A percentile compares a stretch with the other conserved stretches of the same genome.
Conservation (phyloP, 1,140 invertebrate species). For the Sminthurides bifidus region DNA sequence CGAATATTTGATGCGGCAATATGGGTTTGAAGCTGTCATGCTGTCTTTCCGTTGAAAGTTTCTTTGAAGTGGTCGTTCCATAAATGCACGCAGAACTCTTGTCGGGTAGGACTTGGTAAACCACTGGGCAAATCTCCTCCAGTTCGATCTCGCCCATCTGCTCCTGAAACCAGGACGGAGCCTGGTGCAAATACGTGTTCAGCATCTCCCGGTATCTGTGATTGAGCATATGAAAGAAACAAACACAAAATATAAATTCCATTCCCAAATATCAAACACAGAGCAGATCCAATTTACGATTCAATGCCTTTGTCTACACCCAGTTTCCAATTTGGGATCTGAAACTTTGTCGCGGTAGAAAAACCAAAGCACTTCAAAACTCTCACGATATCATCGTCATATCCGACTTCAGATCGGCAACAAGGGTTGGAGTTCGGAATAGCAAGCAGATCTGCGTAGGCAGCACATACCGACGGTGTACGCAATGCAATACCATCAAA, state of each 20-base stretch:
- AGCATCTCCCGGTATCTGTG: slow-evolving; percentile 30
- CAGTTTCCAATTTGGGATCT: background rate
- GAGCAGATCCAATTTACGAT: background rate
- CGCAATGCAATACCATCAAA: too few species aligned
- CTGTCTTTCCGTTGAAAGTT: slow-evolving; percentile 13
- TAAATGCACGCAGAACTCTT: slow-evolving; percentile 23
- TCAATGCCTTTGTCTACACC: background rate
- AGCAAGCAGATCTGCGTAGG: too few species aligned
- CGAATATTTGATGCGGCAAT: slow-evolving; percentile 29
- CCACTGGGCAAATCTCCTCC: slow-evolving; percentile 28
- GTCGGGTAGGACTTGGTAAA: slow-evolving; percentile 27
- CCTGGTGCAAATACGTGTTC: slow-evolving; percentile 23
- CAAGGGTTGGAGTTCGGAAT: too few species aligned
- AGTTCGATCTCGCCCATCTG: slow-evolving; percentile 28
- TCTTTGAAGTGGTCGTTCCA: slow-evolving; percentile 23
- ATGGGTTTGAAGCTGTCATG: slow-evolving; percentile 25
- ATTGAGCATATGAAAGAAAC: slow-evolving; percentile 1
- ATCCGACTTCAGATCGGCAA: too few species aligned
- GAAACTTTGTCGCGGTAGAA: background rate
- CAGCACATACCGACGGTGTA: too few species aligned
- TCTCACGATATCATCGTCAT: too few species aligned
- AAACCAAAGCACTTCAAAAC: slow-evolving; percentile 1
- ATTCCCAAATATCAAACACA: background rate
- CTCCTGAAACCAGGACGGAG: slow-evolving; percentile 25
- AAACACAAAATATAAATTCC: slow-evolving; percentile 2